Percentiles rank a stretch among this genome's conserved stretches.
These are phyloP conservation scores for Zelostemma sp. DNA, from an alignment of 1,140 invertebrate species.

Conservation along the genomic window DNA sequence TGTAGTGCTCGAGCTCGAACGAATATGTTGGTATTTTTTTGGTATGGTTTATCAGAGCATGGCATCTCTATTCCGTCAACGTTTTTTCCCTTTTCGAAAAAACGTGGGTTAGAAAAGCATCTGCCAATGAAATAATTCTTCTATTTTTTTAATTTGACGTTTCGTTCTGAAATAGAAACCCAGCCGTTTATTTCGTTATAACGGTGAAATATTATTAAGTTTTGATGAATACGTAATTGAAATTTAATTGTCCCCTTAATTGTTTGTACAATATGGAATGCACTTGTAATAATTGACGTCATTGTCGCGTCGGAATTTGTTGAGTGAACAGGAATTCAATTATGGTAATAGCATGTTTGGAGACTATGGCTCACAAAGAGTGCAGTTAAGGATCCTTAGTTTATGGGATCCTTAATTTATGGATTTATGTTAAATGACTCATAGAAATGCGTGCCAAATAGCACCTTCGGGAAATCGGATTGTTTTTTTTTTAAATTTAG, in stretches of 20 bases:
- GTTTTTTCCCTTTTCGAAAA: no score
- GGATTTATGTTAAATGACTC: conserved; percentile 3
- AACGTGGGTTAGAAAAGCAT: no score
- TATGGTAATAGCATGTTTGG: conserved; percentile 36
- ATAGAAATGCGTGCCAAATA: conserved; percentile 1
- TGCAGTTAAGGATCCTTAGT: not conserved
- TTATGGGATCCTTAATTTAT: not conserved
- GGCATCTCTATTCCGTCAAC: no score
- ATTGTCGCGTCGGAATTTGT: conserved; percentile 28
- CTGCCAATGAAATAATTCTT: no score
- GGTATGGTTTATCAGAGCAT: no score
- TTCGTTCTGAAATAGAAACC: no score
- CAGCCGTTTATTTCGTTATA: no score
- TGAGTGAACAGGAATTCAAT: conserved; percentile 38
- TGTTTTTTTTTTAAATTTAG: not conserved
- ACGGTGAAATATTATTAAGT: not conserved
- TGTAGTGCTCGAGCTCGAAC: no score
- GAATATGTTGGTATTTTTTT: no score
- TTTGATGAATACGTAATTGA: not conserved
- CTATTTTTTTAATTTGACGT: no score
- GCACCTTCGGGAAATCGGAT: not conserved
- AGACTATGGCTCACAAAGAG: conserved; percentile 23
- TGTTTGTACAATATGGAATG: conserved; percentile 30
- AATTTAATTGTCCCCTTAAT: conserved; percentile 16
- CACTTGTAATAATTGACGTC: conserved; percentile 37